Evolutionary conservation across 2,797 vertebrate genomes (phyloP), one percentile per base, ranked within the genome.

Genomic region (Mastacembelus armatus): DNA sequence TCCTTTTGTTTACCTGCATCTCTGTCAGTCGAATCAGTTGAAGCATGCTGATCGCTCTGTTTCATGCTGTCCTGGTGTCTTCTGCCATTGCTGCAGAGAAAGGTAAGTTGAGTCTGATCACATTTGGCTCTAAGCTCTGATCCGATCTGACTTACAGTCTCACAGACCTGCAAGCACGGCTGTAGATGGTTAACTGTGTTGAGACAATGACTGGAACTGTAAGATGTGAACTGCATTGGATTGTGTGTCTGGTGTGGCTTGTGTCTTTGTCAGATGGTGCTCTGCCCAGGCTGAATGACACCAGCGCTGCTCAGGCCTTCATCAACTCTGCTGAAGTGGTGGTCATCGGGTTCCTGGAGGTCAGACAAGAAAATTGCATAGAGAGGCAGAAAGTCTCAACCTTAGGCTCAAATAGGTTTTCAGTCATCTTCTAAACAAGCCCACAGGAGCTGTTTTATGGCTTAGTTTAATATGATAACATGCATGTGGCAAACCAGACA

Each of bases 281-380:
- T 57, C 59, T 88, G 49, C 84, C 52, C 65, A 85, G 64, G 30
- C 89, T 95, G 57, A 81, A 56, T 0, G 84, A 94, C 78, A 63
- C 66, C 52, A 73, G 84, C 68, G 89, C 91, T 22, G 81, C 73
- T 0, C 80, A 93, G 75, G 81, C 90, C 64, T 94, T 94, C 88
- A 81, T 93, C 1, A 57, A 92, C 75, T 90, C 93, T 0, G 88
- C 90, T 7, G 94, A 94, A 42, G 92, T 95, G 77, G 91, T 91
- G 43, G 80, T 93, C 81, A 71, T 95, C 6, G 94, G 92, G 75
- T 94, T 94, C 83, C 72, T 95, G 50, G 90, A 94, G 94, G 93
- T 94, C 79, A 85, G 92, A 73, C 18, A 49, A 59, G 19, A 54
- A 57, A 64, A 66, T 29, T 50, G 21, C 47, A 22, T 8, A 6